Evolutionary conservation across 1,140 invertebrate species (phyloP), one percentile per base, ranked within the genome.

Genomic region (Lamellibrachia luymesi): DNA sequence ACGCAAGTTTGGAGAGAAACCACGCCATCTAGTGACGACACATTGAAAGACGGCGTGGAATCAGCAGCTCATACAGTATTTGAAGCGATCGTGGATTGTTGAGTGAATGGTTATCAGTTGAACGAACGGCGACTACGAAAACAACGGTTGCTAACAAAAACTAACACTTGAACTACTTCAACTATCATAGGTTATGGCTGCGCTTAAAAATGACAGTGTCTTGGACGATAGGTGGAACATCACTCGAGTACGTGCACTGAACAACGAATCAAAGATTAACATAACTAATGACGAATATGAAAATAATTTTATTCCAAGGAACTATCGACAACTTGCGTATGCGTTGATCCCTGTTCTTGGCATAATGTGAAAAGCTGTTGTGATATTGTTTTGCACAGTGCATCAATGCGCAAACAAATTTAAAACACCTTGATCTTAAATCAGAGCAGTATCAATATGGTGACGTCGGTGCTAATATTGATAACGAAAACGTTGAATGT

Each of bases 401-500:
- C 22, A 38, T 51, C 91, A 10, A 93, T 93, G 93, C 93, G 91
- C 38, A 80, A 90, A 52, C 4, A 90, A 25, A 10, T 90, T 38
- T 90, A 80, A 38, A 93, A 91, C 92, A 50, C 27, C 89, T 38
- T 64, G 17, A 91, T 93, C 50, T 51, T 91, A 27, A 93, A 93
- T 50, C 93, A 93, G 90, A 91, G 80, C 90, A 49, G 38, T 7
- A 91, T 94, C 1, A 92, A 94, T 64, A 27, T 52, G 25, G 27
- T 50, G 22, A 92, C 91, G 50, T 90, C 92, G 25, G 25, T 94
- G n/a, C 56, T 93, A 56, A 90, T 94, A 51, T 17, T 94, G 90
- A 38, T 94, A 8, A 89, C 92, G 5, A 91, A 50, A 27, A 93
- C 22, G 51, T 93, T 90, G n/a, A 4, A 13, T 89, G 93, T 22